Evolutionary conservation across 35 echinoderm and acorn worm genomes (phyloP).

Genomic region (Apostichopus californicus): DNA sequence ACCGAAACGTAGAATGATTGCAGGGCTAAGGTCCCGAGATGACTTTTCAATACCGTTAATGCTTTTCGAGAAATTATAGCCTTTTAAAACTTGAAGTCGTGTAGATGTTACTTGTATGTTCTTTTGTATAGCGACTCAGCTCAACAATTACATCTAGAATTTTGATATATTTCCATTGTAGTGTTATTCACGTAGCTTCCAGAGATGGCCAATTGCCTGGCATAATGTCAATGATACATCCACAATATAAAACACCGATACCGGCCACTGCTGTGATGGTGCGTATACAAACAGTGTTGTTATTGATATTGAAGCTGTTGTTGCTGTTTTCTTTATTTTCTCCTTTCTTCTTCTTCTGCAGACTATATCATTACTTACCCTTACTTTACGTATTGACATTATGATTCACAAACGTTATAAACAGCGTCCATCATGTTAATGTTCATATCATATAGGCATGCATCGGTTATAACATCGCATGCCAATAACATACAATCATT

Average conservation of each 20-base stretch:
- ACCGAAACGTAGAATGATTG: neutral
- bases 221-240: slow-evolving; percentile 56
- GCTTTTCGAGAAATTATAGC: neutral
- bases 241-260: slow-evolving; percentile 66
- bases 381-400: neutral
- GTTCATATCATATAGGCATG: too few relatives aligned
- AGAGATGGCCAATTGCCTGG: slow-evolving; percentile 7
- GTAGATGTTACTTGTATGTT: neutral
- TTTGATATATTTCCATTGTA: neutral
- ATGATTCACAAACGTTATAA: neutral
- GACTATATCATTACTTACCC: neutral
- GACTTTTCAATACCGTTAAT: neutral
- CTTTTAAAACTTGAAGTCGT: neutral
- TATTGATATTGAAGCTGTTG: neutral
- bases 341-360: neutral
- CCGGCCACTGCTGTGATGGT: slow-evolving; percentile 71
- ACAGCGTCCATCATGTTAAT: too few relatives aligned
- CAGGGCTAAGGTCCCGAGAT: neutral
- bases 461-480: too few relatives aligned
- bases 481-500: too few relatives aligned
- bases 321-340: neutral
- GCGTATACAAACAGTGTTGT: neutral
- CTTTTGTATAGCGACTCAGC: neutral
- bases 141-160: neutral
- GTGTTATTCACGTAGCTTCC: neutral